phyloP scores from a whole-genome alignment of 1,140 invertebrate species.

The Anastrepha obliqua region DNA sequence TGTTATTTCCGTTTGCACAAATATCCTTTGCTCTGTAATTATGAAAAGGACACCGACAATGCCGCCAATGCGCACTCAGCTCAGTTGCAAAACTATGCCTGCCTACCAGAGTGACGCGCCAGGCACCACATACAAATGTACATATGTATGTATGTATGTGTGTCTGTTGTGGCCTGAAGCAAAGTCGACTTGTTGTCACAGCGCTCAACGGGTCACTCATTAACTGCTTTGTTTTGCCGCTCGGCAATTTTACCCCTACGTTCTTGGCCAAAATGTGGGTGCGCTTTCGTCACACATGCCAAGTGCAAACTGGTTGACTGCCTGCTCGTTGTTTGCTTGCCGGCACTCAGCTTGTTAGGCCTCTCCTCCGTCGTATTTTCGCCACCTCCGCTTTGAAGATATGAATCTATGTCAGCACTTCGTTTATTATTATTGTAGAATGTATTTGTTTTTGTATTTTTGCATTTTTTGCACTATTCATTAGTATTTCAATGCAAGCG shows the following conservation, averaged over 20 bases:
- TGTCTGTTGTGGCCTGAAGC: neutral
- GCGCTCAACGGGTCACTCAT: constrained; percentile 35
- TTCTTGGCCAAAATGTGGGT: constrained; percentile 35
- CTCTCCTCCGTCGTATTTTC: neutral
- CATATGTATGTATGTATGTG: neutral
- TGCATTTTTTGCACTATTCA: neutral
- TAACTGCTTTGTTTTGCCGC: constrained; percentile 11
- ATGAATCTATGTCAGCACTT: constrained; percentile 72
- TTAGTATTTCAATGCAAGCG: neutral
- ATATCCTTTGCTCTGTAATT: constrained; percentile 66
- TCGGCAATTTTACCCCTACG: constrained; percentile 9
- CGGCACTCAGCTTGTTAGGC: constrained; percentile 43
- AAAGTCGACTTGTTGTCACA: constrained; percentile 20
- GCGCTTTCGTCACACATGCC: constrained; percentile 47
- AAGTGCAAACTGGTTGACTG: neutral
- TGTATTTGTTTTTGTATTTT: neutral
- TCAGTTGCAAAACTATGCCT: neutral
- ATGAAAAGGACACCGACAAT: constrained; percentile 62
- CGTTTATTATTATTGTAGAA: constrained; percentile 61
- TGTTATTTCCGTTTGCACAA: constrained; percentile 28
- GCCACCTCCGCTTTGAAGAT: constrained; percentile 58
- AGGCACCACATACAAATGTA: neutral
- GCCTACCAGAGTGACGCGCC: neutral
- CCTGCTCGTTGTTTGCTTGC: neutral
- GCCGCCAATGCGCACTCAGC: constrained; percentile 55